A percentile compares a stretch with the other conserved stretches of the same genome.
phyloP scores from a whole-genome alignment of 2,113 vertebrate species.

The Dasyornis broadbenti region DNA sequence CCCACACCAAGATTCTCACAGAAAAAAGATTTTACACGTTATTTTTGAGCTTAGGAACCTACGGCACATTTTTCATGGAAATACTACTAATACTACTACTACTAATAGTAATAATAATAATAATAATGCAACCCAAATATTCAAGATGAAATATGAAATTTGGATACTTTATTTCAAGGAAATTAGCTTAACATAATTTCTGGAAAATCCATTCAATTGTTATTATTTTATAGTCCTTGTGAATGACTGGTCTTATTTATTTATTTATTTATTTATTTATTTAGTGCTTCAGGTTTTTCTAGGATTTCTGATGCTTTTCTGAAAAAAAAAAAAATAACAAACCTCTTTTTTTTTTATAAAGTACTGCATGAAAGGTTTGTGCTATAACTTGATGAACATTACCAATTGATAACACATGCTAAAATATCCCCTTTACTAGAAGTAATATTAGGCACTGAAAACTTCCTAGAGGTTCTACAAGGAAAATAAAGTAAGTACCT shows the following conservation, averaged over 20 bases:
- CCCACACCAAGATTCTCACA: not conserved
- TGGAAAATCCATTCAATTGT: not conserved
- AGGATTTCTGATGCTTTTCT: not conserved
- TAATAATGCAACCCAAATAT: not conserved
- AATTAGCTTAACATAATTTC: not conserved
- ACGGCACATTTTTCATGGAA: not conserved
- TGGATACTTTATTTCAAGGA: not conserved
- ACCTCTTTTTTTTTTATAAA: fast-evolving
- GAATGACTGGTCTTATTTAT: not conserved
- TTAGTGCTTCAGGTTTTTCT: not conserved
- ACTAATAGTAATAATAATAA: not conserved
- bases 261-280: not conserved
- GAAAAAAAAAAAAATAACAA: not conserved
- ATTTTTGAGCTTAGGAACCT: not conserved
- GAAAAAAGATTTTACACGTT: not conserved
- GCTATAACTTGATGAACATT: not conserved
- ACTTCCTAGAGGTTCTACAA: not conserved
- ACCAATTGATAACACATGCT: not conserved
- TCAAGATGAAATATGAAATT: not conserved
- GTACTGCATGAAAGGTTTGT: not conserved
- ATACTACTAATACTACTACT: too few species aligned
- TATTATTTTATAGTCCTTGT: not conserved
- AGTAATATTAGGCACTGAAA: not conserved
- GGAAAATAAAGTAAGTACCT: not conserved
- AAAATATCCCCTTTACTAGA: not conserved